Conservation (phyloP, 2,113 vertebrate genomes). For the Gallinago paraguaiae region DNA sequence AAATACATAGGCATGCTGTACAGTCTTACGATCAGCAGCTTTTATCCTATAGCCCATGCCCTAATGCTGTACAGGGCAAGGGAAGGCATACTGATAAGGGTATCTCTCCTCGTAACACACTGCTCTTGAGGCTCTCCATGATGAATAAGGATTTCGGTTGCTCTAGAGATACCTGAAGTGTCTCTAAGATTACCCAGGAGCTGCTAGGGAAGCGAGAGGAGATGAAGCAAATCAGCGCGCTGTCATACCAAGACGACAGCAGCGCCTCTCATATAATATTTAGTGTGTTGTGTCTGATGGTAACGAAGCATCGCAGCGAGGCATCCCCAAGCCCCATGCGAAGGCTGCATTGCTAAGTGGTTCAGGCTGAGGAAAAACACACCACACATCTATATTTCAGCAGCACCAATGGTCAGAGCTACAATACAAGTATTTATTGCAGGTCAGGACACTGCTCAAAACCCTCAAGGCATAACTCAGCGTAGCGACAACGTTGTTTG, state of each 20-base stretch:
- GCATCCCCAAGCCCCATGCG: neutral
- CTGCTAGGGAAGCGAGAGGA: neutral
- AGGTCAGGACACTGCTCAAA: neutral
- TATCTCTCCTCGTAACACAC: neutral
- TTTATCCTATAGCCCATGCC: neutral
- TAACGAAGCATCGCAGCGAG: neutral
- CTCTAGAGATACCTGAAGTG: neutral
- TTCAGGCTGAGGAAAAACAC: neutral
- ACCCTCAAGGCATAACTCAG: neutral
- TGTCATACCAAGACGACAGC: neutral
- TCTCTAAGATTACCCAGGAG: neutral
- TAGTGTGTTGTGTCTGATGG: neutral
- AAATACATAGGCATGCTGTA: fast-evolving
- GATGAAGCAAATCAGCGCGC: neutral
- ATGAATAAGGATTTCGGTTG: neutral
- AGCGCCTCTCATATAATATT: neutral
- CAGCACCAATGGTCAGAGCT: neutral
- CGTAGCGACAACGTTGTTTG: fast-evolving
- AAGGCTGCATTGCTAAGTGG: neutral
- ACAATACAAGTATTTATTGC: fast-evolving
- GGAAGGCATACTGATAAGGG: neutral
- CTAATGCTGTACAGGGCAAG: neutral
- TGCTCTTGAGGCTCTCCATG: neutral
- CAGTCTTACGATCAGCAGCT: neutral
- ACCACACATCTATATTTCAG: neutral